Evolutionary conservation across 1,140 invertebrate genomes (phyloP).

Genomic region (Riptortus pedestris): DNA sequence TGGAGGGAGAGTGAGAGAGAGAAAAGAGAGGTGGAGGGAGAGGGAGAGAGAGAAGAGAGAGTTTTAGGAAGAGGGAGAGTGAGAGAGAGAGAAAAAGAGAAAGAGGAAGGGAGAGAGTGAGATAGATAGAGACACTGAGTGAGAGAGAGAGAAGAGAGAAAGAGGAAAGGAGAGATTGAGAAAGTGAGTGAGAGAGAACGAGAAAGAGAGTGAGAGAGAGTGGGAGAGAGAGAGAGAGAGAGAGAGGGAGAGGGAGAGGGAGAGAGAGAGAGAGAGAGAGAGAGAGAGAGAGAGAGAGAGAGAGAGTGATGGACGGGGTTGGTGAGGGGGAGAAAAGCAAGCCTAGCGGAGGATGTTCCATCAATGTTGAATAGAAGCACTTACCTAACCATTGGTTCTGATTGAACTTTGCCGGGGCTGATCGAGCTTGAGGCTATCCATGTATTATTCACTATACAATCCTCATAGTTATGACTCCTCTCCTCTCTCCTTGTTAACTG

Average conservation of each 20-base stretch:
- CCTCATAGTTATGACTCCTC: no score
- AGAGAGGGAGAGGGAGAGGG: not conserved
- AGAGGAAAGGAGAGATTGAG: no score
- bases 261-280: not conserved
- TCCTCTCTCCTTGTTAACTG: no score
- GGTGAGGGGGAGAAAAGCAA: not conserved
- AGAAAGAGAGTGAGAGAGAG: no score
- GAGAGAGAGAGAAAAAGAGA: not conserved
- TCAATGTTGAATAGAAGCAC: no score
- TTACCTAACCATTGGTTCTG: no score
- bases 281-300: not conserved
- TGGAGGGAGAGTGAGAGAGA: not conserved
- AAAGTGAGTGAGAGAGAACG: no score
- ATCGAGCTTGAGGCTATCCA: no score
- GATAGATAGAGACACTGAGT: not conserved
- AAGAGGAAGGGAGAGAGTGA: not conserved
- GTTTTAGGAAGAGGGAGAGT: not conserved
- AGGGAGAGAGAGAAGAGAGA: not conserved
- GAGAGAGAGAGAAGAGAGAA: not conserved
- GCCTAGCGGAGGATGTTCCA: no score
- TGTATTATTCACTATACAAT: no score
- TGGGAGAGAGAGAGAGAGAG: not conserved
- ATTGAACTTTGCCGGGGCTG: no score
- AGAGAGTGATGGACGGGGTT: not conserved
- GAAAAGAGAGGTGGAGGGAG: not conserved